Evolutionary conservation across 2,113 vertebrate genomes (phyloP).

Genomic region (Rhombomys opimus): DNA sequence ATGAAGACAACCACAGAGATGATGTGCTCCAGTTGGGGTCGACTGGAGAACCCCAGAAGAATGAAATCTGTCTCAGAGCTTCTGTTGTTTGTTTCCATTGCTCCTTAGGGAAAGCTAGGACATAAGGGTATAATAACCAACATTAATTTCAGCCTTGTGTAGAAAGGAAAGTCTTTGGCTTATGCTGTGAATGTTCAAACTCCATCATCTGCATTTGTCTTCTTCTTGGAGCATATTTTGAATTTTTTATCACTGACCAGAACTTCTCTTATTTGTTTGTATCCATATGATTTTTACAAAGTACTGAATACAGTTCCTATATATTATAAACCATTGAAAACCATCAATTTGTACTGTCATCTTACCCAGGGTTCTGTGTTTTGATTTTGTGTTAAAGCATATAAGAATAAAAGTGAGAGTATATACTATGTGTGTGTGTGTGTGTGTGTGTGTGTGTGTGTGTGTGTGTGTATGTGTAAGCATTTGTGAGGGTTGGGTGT

Average conservation of each 20-base stretch:
- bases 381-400: background rate
- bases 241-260: background rate
- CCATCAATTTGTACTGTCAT: background rate
- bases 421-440: background rate
- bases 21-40: background rate
- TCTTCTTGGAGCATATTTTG: background rate
- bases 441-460: no score
- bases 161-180: background rate
- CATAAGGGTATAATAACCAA: background rate
- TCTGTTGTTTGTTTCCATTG: conserved; percentile 22
- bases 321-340: background rate
- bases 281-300: background rate
- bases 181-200: background rate
- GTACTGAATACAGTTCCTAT: background rate
- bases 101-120: background rate
- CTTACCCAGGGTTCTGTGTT: background rate
- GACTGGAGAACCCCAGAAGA: conserved; percentile 61
- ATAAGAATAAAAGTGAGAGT: background rate
- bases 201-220: background rate
- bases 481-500: background rate
- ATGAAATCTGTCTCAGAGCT: conserved; percentile 60
- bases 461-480: no score
- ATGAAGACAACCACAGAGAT: conserved; percentile 63
- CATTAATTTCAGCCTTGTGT: background rate
- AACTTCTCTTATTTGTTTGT: background rate